Evolutionary conservation across 1,140 invertebrate species (phyloP).

Genomic region (Panagrolaimus sp.): DNA sequence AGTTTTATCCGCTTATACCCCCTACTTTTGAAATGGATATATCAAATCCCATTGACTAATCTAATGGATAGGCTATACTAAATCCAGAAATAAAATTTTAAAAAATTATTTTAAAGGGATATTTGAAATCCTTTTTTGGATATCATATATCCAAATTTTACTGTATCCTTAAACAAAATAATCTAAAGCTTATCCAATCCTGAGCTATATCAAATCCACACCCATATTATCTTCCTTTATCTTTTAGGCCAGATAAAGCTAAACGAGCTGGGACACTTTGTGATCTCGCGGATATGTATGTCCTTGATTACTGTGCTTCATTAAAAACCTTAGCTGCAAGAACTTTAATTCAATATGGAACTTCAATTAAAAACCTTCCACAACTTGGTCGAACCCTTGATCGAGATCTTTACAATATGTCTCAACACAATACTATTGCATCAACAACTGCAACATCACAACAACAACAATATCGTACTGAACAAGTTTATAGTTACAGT

Average conservation of each 20-base stretch:
- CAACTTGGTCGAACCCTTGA: neutral
- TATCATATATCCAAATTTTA: no score
- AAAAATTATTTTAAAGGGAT: no score
- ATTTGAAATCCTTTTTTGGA: no score
- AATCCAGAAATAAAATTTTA: no score
- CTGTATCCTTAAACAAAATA: no score
- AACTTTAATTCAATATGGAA: no score
- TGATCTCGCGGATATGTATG: slow-evolving; percentile 9
- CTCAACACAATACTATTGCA: neutral
- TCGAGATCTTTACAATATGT: slow-evolving; percentile 1
- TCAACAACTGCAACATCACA: neutral
- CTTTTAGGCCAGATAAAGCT: slow-evolving; percentile 1
- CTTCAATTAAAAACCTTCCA: no score
- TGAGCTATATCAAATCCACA: no score
- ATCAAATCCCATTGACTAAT: neutral
- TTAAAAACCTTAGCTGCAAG: slow-evolving; percentile 8
- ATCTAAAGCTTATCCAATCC: no score
- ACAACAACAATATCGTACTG: no score
- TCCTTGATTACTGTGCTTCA: neutral
- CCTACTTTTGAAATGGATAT: neutral
- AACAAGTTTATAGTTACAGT: neutral
- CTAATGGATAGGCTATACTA: no score
- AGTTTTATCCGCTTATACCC: neutral
- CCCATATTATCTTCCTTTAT: neutral
- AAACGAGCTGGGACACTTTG: neutral